Evolutionary conservation across 2,797 vertebrate genomes (phyloP).

Genomic region (Lindbergichthys nudifrons): DNA sequence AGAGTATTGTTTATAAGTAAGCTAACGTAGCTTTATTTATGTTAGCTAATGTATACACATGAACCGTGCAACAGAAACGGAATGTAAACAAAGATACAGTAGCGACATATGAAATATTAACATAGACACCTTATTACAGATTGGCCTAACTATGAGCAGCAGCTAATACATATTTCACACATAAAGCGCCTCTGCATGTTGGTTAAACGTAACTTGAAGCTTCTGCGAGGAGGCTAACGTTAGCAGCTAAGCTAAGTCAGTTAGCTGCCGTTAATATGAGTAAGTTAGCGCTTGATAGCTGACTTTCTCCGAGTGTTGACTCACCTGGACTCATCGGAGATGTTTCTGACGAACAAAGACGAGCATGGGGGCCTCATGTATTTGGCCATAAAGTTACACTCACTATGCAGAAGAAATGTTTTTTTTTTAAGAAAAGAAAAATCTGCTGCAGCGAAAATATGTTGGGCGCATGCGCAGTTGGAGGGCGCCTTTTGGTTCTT

Average conservation of each 20-base stretch:
- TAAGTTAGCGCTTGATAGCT: background rate
- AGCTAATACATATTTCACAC: background rate
- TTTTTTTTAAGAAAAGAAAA: background rate
- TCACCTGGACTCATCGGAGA: slow-evolving; percentile 96
- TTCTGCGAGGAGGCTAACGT: slow-evolving; percentile 12
- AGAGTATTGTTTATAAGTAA: background rate
- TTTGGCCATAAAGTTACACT: slow-evolving; percentile 85
- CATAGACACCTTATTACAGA: fast-evolving
- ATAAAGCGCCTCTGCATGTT: background rate
- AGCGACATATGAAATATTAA: background rate
- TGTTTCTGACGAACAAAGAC: slow-evolving; percentile 95
- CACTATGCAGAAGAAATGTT: slow-evolving; percentile 23
- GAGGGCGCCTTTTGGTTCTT: slow-evolving; percentile 27
- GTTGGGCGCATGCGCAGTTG: slow-evolving; percentile 52
- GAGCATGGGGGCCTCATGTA: slow-evolving; percentile 95
- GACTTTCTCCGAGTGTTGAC: slow-evolving; percentile 25
- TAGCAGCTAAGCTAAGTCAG: slow-evolving; percentile 54
- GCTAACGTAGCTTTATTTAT: background rate
- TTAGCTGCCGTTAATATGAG: slow-evolving; percentile 27
- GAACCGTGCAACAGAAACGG: background rate
- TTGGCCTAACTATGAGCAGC: too few relatives aligned
- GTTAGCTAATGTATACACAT: background rate
- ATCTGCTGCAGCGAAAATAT: slow-evolving; percentile 8
- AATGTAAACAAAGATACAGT: slow-evolving; percentile 17
- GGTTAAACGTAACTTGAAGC: slow-evolving; percentile 14